Conservation (phyloP, 2,797 vertebrate species). For the Phataginus tricuspis region DNA sequence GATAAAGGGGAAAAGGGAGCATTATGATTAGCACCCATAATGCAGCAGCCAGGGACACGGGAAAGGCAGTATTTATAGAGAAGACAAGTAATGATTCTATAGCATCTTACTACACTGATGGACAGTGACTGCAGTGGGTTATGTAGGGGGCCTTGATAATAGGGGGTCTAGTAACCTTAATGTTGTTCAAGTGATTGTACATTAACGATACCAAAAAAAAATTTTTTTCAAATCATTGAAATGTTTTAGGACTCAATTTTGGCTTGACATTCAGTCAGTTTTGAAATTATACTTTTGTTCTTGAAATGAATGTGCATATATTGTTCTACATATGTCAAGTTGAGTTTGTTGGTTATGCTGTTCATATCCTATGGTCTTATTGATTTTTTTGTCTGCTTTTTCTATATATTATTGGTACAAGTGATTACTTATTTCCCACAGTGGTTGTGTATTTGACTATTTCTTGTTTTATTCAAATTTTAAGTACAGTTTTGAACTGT, state of each 20-base stretch:
- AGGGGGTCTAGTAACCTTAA: no score
- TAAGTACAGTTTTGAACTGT: neutral
- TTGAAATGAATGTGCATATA: neutral
- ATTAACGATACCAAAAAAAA: neutral
- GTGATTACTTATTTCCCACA: neutral
- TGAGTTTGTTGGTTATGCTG: neutral
- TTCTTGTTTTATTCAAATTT: neutral
- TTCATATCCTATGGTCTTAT: neutral
- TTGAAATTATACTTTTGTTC: neutral
- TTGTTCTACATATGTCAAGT: neutral
- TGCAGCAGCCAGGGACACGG: no score
- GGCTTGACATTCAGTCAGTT: neutral
- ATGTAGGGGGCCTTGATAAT: no score
- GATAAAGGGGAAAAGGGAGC: no score
- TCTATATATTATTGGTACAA: neutral
- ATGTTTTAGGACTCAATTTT: neutral
- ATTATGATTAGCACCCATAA: no score
- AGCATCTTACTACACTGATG: no score
- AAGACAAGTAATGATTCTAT: no score
- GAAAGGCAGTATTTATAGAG: no score
- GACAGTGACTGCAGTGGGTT: no score
- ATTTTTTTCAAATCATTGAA: neutral
- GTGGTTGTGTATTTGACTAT: neutral
- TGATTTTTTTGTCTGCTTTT: neutral
- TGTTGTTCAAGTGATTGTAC: no score